Evolutionary conservation across 2,888 invertebrate genomes (phyloP), one percentile per base, ranked within the genome.

Genomic region (Dusona sp.): DNA sequence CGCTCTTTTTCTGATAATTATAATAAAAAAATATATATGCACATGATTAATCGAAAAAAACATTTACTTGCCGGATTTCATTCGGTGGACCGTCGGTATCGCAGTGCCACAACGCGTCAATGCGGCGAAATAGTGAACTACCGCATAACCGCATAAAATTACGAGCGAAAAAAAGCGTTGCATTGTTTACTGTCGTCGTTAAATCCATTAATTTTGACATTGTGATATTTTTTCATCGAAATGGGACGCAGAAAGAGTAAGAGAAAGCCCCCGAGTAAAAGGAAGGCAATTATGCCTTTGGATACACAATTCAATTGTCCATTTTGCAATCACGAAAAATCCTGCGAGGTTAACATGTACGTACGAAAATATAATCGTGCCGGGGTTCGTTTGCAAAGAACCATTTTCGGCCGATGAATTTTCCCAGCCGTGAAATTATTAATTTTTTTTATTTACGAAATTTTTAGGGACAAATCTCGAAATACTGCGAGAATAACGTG

Each of bases 301-400:
- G 99, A 99, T 93, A 97, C 97, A 83, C 98, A 98, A 93, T 99
- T 99, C 94, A 99, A 99, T 94, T 99, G 99, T 93, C 99, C 99
- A 16, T 99, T 99, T 95, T 99, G 99, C 94, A 99, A 99, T 94
- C 99, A 99, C 94, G 99, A 99, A 94, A 98, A 98, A 92, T 99
- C 99, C 0, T 99, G 99, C 94, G 99, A 99, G 95, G 99, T 99
- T 29, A 99, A 99, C 96, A 98, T 99, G 99, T 99, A 95, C 95
- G 97, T 95, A 89, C 83, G 54, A 81, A 79, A 65, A 74, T 68
- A 64, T 74, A 36, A 29, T 79, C 68, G 38, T 75, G 19, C 85
- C 88, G 74, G 85, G 72, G 79, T 25, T 6, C 33, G 9, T 57
- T 54, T 0, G 61, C 29, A 6, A 29, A 61, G 6, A 78, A 25